phyloP scores from a whole-genome alignment of 2,888 invertebrate genomes.

The Nomada ruficornis region DNA sequence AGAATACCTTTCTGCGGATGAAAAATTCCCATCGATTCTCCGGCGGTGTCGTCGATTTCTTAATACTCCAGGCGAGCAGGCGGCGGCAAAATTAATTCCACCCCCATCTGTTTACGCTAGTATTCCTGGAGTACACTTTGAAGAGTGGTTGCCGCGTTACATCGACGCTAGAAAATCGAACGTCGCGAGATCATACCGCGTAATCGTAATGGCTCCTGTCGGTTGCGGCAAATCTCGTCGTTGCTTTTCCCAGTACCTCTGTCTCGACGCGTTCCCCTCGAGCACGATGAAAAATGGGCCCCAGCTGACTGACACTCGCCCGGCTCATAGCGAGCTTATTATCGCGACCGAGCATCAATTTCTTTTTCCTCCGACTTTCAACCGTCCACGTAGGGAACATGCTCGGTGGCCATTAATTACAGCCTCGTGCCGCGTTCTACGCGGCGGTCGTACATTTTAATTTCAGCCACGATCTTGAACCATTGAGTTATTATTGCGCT shows the following conservation, averaged over 20 bases:
- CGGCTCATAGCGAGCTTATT: constrained; percentile 3
- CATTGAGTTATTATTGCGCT: constrained; percentile 6
- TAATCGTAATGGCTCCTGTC: constrained; percentile 26
- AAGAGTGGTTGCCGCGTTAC: neutral
- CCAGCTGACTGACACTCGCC: neutral
- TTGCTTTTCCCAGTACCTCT: neutral
- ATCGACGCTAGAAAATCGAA: neutral
- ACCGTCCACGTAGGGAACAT: neutral
- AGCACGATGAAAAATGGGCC: constrained; percentile 33
- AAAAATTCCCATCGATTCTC: constrained; percentile 2
- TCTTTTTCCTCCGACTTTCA: neutral
- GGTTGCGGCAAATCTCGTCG: constrained; percentile 28
- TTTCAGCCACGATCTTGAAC: neutral
- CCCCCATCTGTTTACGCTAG: neutral
- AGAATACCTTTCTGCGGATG: constrained; percentile 13
- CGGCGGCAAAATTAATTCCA: constrained; percentile 30
- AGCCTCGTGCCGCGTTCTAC: neutral
- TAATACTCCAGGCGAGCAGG: constrained; percentile 14
- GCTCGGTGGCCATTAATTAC: constrained; percentile 29
- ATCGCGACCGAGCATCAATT: constrained; percentile 14
- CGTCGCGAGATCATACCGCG: constrained; percentile 24
- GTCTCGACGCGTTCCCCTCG: neutral
- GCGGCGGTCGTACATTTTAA: constrained; percentile 18
- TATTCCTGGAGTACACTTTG: no score
- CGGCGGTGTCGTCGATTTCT: constrained; percentile 11